phyloP scores from a whole-genome alignment of 2,113 vertebrate species.

The Antidorcas marsupialis region DNA sequence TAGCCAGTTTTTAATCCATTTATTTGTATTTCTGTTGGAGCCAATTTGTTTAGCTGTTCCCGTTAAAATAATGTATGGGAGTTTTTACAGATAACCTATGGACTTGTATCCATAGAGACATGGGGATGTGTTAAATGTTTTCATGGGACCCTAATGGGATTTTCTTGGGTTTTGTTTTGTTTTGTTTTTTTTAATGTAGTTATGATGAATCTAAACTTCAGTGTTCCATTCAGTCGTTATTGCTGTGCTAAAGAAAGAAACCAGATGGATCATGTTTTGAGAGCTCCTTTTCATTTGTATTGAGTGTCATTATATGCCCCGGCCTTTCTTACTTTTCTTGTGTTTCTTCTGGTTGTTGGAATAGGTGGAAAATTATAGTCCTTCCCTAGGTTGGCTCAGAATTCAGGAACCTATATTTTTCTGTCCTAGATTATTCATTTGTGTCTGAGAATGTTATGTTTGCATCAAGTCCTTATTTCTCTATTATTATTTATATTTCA shows the following conservation, averaged over 20 bases:
- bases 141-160: not conserved
- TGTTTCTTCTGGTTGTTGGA: not conserved
- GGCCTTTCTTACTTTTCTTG: not conserved
- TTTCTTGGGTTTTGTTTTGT: not conserved
- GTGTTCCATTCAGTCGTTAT: not conserved
- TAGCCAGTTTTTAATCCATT: conserved; percentile 80
- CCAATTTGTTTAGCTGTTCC: conserved; percentile 70
- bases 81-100: conserved; percentile 45
- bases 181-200: not conserved
- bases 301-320: not conserved
- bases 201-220: not conserved
- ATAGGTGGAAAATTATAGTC: not conserved
- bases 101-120: not conserved
- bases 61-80: conserved; percentile 50
- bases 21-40: conserved; percentile 71
- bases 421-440: not conserved
- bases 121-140: not conserved
- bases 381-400: not conserved
- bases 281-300: not conserved
- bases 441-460: not conserved
- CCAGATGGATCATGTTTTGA: not conserved
- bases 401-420: not conserved
- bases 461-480: conserved; percentile 59
- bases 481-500: not conserved
- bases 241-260: not conserved